Conservation (phyloP, 1,140 invertebrate species). For the Drosophila repletoides region DNA sequence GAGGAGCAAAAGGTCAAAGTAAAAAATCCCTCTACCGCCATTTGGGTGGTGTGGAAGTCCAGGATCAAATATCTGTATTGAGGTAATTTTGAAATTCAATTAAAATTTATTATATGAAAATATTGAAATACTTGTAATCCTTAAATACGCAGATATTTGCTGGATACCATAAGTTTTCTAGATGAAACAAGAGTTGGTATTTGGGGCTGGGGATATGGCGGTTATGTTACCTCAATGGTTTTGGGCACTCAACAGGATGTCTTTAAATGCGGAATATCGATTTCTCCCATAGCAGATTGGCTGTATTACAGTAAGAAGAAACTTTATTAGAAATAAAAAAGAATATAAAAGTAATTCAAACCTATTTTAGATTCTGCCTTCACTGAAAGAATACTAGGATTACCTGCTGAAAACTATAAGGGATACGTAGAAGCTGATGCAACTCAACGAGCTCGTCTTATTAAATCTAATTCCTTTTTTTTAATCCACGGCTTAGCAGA, state of each 20-base stretch:
- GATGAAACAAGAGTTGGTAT: slow-evolving; percentile 93
- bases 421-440: slow-evolving; percentile 96
- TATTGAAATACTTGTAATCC: not conserved
- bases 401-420: slow-evolving; percentile 94
- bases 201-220: slow-evolving; percentile 99
- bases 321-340: not conserved
- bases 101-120: not conserved
- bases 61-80: slow-evolving; percentile 93
- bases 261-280: slow-evolving; percentile 95
- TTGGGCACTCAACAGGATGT: slow-evolving; percentile 92
- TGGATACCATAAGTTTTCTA: slow-evolving; percentile 92
- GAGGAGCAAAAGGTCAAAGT: slow-evolving; percentile 92
- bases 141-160: slow-evolving; percentile 87
- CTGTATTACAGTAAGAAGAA: slow-evolving; percentile 93
- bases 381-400: slow-evolving; percentile 95
- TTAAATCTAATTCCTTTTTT: slow-evolving; percentile 93
- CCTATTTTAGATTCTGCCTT: slow-evolving; percentile 92
- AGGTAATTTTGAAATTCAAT: slow-evolving; percentile 83
- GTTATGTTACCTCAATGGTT: slow-evolving; percentile 94
- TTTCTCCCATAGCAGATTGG: slow-evolving; percentile 97
- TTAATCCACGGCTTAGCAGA: slow-evolving; percentile 94
- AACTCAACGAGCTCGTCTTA: slow-evolving; percentile 91
- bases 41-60: slow-evolving; percentile 93
- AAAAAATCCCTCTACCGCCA: slow-evolving; percentile 90
- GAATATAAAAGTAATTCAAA: not conserved